Percentiles rank a stretch among this genome's conserved stretches.
These are phyloP conservation scores for Myotis vivesi DNA, from an alignment of 2,797 vertebrate species.

Conservation along the genomic window DNA sequence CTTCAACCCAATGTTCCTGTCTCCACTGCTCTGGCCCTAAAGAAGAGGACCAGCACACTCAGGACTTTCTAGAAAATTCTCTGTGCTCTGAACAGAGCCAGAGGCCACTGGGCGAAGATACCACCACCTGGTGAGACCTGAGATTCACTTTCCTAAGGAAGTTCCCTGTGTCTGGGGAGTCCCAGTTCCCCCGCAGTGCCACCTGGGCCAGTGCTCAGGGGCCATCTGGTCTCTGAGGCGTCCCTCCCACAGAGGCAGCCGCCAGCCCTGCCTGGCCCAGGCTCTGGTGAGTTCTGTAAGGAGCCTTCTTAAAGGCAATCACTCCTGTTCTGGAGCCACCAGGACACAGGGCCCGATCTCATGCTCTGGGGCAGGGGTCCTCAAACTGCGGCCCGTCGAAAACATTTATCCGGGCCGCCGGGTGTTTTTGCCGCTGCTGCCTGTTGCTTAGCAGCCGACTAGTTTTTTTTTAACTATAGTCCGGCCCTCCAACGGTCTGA, in stretches of 20 bases:
- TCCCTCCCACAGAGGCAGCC: background rate
- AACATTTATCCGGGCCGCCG: no score
- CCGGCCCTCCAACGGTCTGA: no score
- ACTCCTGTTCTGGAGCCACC: background rate
- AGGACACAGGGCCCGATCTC: background rate
- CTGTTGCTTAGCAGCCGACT: no score
- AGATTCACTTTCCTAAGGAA: constrained; percentile 28
- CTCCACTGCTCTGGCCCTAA: background rate
- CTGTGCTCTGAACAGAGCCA: background rate
- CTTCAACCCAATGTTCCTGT: background rate
- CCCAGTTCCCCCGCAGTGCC: background rate
- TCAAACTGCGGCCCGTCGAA: no score
- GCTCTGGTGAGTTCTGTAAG: background rate
- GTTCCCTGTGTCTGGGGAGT: background rate
- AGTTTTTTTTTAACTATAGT: no score
- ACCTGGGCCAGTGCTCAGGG: background rate
- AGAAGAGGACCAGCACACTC: background rate
- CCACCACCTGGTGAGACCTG: background rate
- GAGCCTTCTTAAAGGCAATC: background rate
- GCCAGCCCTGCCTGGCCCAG: background rate
- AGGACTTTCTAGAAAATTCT: background rate
- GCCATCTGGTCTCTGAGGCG: background rate
- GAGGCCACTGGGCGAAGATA: background rate
- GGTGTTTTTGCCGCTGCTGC: no score
- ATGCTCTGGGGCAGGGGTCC: background rate